Conservation (phyloP, 2,888 invertebrate species). For the Hesperia comma region DNA sequence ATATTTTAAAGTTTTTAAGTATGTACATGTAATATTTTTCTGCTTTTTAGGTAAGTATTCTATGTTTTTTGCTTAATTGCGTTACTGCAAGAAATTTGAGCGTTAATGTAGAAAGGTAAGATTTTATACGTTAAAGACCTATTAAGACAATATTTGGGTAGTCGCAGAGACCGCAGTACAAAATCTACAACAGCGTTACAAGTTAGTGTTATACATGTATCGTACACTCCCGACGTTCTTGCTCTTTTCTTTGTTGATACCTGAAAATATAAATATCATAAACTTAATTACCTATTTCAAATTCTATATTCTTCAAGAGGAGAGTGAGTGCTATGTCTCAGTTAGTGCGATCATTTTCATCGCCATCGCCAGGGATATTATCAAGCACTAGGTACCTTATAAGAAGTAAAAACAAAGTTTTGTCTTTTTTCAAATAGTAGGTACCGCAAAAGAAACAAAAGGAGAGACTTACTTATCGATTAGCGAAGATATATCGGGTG, state of each 20-base stretch:
- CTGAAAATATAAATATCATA: conserved; percentile 71
- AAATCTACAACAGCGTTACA: conserved; percentile 47
- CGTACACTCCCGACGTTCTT: conserved; percentile 89
- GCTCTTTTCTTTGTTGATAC: conserved; percentile 89
- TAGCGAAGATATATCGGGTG: conserved; percentile 79
- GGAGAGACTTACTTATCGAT: conserved; percentile 73
- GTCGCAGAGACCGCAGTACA: conserved; percentile 38
- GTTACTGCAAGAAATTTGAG: conserved; percentile 34
- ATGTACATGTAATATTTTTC: conserved; percentile 4
- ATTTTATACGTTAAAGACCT: conserved; percentile 26
- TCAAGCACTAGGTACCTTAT: too few relatives aligned
- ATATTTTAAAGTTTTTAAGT: not conserved
- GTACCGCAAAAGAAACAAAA: conserved; percentile 30
- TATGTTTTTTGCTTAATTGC: not conserved
- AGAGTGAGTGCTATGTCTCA: too few relatives aligned
- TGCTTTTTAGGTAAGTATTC: not conserved
- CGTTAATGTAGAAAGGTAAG: conserved; percentile 27
- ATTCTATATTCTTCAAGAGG: too few relatives aligned
- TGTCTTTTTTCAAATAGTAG: too few relatives aligned
- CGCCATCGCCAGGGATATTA: too few relatives aligned
- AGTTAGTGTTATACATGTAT: conserved; percentile 86
- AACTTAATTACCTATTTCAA: too few relatives aligned
- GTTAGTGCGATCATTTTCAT: too few relatives aligned
- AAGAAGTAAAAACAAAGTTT: too few relatives aligned
- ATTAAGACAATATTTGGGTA: conserved; percentile 16